Evolutionary conservation across 2,797 vertebrate genomes (phyloP), one percentile per base, ranked within the genome.

Genomic region (Xiphophorus birchmanni): DNA sequence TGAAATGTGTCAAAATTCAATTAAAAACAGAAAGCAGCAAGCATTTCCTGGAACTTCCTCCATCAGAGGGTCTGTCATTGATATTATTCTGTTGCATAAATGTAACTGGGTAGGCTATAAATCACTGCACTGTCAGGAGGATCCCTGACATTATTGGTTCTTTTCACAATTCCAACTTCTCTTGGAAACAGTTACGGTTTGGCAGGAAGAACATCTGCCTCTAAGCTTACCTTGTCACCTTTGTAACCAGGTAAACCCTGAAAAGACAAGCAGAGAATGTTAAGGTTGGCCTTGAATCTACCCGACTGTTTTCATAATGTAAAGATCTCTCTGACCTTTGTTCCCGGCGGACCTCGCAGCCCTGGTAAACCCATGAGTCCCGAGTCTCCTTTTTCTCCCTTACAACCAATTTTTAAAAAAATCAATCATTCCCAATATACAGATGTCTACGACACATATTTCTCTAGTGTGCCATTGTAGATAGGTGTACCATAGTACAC

Each of bases 291-390:
- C 40, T 73, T 44, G 18, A 17, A 29, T 29, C 23, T 47, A 7
- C 9, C 69, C 17, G 11, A 10, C 3, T 60, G 35, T 79, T 52
- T 74, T 56, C 35, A 69, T 76, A 12, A 18, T 79, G 47, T 32
- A 35, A 73, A 72, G 15, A 50, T 84, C 65, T 32, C 29, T 79
- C 81, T 74, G 26, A 97, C 97, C 97, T 98, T 98, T 79, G 91
- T 95, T 89, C 97, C 97, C 87, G 96, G 94, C 90, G 97, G 97
- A 95, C 98, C 97, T 95, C 97, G 97, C 87, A 97, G 92, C 87
- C 97, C 98, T 80, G 97, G 97, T 90, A 97, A 94, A 84, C 97
- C 97, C 96, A 96, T 97, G 86, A 97, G 90, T 86, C 97, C 97
- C 74, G 95, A 92, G 75, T 95, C 94, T 8, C 94, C 95, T 71